phyloP scores from a whole-genome alignment of 2,888 invertebrate genomes.

The Tetheella fluctuosa region DNA sequence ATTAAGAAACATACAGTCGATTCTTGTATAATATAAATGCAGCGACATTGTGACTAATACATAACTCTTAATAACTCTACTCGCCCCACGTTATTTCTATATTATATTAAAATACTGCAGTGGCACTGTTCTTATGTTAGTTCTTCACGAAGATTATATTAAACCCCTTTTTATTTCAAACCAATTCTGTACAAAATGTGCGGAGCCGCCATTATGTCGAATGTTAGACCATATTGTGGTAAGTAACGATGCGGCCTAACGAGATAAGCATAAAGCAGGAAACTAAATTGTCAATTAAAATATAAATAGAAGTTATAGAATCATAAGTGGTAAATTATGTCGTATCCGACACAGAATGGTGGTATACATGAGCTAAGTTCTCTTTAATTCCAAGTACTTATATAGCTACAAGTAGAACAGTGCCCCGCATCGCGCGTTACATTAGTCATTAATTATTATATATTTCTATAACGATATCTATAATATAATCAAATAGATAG shows the following conservation, averaged over 20 bases:
- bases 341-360: background rate
- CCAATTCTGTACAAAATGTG: background rate
- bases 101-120: slow-evolving; percentile 52
- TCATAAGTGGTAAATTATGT: background rate
- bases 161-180: background rate
- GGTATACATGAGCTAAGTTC: background rate
- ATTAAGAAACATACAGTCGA: background rate
- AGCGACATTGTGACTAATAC: slow-evolving; percentile 41
- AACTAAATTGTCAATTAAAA: too few relatives aligned
- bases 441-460: slow-evolving; percentile 40
- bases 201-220: background rate
- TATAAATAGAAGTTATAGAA: background rate
- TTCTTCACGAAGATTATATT: slow-evolving; percentile 2
- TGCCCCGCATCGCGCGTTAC: slow-evolving; percentile 51
- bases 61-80: slow-evolving; percentile 51
- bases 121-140: slow-evolving; percentile 51
- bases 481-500: slow-evolving; percentile 57
- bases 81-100: slow-evolving; percentile 33
- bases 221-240: background rate
- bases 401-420: slow-evolving; percentile 40
- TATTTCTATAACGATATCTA: slow-evolving; percentile 67
- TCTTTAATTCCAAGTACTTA: background rate
- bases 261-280: too few relatives aligned
- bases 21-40: slow-evolving; percentile 38
- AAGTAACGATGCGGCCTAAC: too few relatives aligned